phyloP scores from a whole-genome alignment of 2,888 invertebrate genomes.

The Lithosia quadra region DNA sequence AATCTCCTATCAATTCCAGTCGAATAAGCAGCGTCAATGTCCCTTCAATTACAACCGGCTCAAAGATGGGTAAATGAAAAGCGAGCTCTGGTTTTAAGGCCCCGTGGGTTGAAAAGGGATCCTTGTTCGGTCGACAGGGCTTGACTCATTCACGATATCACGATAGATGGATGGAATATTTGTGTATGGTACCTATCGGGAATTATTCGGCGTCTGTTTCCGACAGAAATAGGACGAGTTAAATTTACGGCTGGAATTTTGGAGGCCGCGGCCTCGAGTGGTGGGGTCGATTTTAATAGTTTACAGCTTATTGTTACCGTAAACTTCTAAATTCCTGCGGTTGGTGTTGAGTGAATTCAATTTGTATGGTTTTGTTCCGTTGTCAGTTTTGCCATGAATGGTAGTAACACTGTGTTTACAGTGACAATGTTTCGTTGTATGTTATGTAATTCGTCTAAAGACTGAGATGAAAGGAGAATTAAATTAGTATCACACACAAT shows the following conservation, averaged over 20 bases:
- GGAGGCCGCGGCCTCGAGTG: conserved; percentile 29
- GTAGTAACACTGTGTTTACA: background rate
- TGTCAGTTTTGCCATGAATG: background rate
- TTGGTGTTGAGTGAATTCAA: conserved; percentile 14
- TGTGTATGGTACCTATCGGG: conserved; percentile 71
- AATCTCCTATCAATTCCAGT: conserved; percentile 75
- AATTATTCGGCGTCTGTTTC: conserved; percentile 67
- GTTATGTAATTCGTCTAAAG: too few relatives aligned
- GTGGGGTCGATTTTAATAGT: conserved; percentile 48
- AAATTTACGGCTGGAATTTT: conserved; percentile 57
- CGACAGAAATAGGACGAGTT: conserved; percentile 69
- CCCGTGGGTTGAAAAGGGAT: conserved; percentile 70
- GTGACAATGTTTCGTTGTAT: too few relatives aligned
- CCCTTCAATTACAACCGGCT: conserved; percentile 76
- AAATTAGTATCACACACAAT: too few relatives aligned
- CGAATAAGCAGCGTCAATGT: conserved; percentile 76
- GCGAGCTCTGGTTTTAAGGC: conserved; percentile 74
- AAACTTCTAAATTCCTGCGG: conserved; percentile 42
- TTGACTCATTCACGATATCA: conserved; percentile 70
- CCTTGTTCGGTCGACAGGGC: conserved; percentile 71
- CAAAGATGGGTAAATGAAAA: conserved; percentile 79
- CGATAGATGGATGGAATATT: conserved; percentile 77
- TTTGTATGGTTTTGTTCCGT: conserved; percentile 5
- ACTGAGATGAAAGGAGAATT: too few relatives aligned
- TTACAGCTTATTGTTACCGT: conserved; percentile 46